Conservation (phyloP, 2,113 vertebrate genomes). For the Cyprinodon brontotheroides region DNA sequence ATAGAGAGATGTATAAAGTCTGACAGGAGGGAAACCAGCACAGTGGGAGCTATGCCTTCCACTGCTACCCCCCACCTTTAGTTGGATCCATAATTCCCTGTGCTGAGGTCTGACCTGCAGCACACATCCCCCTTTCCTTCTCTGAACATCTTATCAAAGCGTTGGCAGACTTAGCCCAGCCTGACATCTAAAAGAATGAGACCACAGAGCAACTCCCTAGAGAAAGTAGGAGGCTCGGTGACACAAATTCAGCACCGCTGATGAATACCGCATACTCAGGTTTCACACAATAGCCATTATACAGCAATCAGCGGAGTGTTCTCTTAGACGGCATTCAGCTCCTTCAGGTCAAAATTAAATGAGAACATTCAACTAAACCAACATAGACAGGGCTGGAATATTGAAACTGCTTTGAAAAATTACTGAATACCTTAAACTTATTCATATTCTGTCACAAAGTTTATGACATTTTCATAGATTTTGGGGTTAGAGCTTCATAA, state of each 20-base stretch:
- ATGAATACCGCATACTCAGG: constrained; percentile 32
- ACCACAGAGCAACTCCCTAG: constrained; percentile 41
- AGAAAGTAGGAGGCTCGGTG: constrained; percentile 54
- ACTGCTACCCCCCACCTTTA: not conserved
- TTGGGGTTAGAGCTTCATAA: not conserved
- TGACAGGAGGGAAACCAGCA: constrained; percentile 44
- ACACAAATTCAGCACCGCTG: constrained; percentile 48
- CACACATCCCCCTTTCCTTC: constrained; percentile 28
- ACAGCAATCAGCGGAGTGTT: constrained; percentile 14
- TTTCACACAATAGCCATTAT: constrained; percentile 41
- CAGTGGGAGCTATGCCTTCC: constrained; percentile 6
- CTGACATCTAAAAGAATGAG: constrained; percentile 55
- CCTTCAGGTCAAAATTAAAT: constrained; percentile 6
- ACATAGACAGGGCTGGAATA: not conserved
- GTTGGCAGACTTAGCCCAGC: constrained; percentile 49
- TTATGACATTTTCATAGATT: not conserved
- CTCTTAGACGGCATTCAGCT: constrained; percentile 6
- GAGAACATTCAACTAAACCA: not conserved
- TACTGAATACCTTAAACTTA: not conserved
- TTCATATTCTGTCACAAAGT: not conserved
- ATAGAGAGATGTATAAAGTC: constrained; percentile 35
- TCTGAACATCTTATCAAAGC: constrained; percentile 69
- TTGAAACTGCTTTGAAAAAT: not conserved
- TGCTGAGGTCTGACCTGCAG: constrained; percentile 57
- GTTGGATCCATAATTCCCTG: constrained; percentile 46